A percentile compares a stretch with the other conserved stretches of the same genome.
Conservation (phyloP, 2,113 vertebrate genomes). For the Clarias magur region DNA sequence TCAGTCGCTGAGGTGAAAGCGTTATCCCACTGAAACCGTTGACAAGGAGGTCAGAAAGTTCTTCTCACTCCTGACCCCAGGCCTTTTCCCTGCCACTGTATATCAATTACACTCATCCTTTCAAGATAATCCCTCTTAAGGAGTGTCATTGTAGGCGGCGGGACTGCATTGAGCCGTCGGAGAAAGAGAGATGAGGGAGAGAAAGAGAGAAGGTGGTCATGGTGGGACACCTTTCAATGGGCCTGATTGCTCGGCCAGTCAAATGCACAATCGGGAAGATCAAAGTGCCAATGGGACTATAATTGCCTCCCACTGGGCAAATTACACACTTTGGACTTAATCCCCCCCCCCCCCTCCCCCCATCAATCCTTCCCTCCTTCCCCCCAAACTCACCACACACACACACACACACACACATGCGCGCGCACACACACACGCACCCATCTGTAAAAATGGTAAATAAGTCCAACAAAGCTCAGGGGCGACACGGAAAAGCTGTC, state of each 20-base stretch:
- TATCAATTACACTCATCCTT: slow-evolving; percentile 54
- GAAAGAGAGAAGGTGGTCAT: slow-evolving; percentile 34
- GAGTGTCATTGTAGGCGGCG: slow-evolving; percentile 48
- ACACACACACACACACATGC: slow-evolving; percentile 25
- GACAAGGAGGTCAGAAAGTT: slow-evolving; percentile 24
- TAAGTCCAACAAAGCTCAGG: slow-evolving; percentile 68
- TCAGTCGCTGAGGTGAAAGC: not conserved
- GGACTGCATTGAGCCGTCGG: slow-evolving; percentile 35
- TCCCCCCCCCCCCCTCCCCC: slow-evolving; percentile 13
- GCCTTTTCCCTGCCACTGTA: slow-evolving; percentile 43
- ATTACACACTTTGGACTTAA: slow-evolving; percentile 63
- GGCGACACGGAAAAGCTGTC: slow-evolving; percentile 44
- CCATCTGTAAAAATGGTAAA: slow-evolving; percentile 70
- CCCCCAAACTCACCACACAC: slow-evolving; percentile 6
- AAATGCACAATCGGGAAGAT: slow-evolving; percentile 77
- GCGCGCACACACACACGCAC: slow-evolving; percentile 29
- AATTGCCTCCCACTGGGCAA: slow-evolving; percentile 72
- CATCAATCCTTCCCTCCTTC: not conserved
- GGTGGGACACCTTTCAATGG: slow-evolving; percentile 53
- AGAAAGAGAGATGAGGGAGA: slow-evolving; percentile 36
- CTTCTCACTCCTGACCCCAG: slow-evolving; percentile 22
- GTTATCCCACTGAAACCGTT: not conserved
- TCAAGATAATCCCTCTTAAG: slow-evolving; percentile 52
- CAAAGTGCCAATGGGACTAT: slow-evolving; percentile 76
- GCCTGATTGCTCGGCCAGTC: slow-evolving; percentile 70